These are phyloP conservation scores for Pseudoips prasinana DNA, from an alignment of 2,888 invertebrate species.

Conservation along the genomic window DNA sequence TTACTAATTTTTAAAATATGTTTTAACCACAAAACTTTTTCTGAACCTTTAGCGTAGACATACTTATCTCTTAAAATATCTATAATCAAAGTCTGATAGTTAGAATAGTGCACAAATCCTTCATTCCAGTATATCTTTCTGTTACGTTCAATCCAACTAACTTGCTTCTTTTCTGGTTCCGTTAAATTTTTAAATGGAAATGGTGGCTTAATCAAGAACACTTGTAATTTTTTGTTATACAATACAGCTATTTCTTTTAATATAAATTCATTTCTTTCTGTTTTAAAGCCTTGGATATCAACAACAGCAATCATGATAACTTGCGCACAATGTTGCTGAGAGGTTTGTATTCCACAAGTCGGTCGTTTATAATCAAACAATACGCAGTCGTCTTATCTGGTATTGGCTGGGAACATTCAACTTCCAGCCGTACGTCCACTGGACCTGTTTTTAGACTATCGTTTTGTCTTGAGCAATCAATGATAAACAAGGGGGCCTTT, in stretches of 20 bases:
- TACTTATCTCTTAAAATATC: no score
- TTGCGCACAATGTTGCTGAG: no score
- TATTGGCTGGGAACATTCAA: not conserved
- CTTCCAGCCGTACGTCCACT: not conserved
- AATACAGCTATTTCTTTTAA: no score
- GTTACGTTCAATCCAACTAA: no score
- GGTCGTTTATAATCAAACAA: no score
- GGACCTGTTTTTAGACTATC: no score
- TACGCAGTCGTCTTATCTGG: not conserved
- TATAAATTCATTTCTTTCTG: not conserved
- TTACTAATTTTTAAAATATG: no score
- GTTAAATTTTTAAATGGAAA: not conserved
- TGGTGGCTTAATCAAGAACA: no score
- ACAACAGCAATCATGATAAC: not conserved
- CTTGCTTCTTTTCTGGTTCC: not conserved
- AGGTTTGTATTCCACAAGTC: no score
- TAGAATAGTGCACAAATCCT: not conserved
- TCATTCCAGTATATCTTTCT: no score
- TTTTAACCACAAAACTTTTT: not conserved
- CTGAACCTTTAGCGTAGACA: not conserved
- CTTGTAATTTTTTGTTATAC: not conserved
- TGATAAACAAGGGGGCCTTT: not conserved
- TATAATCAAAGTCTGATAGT: not conserved
- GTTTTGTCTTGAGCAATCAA: not conserved
- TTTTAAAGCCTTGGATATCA: not conserved